A percentile compares a stretch with the other conserved stretches of the same genome.
phyloP scores from a whole-genome alignment of 2,888 invertebrate genomes.

The Epirrita christyi region DNA sequence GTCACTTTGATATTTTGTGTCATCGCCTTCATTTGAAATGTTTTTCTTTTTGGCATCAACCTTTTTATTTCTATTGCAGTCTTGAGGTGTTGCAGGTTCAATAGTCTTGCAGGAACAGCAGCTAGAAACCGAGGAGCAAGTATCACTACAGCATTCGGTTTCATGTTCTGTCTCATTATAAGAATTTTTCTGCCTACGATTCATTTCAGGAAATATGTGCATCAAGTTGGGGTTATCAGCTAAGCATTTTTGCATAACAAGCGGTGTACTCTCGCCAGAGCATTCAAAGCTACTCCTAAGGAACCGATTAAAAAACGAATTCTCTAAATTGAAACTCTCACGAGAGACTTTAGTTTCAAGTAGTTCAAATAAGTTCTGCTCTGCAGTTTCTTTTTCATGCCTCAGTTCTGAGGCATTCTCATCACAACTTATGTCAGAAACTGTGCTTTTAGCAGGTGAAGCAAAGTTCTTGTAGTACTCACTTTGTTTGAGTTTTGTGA shows the following conservation, averaged over 20 bases:
- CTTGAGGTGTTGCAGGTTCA: slow-evolving; percentile 46
- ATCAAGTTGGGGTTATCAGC: slow-evolving; percentile 65
- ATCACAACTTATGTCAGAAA: slow-evolving; percentile 69
- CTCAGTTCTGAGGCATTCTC: slow-evolving; percentile 56
- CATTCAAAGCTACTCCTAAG: slow-evolving; percentile 67
- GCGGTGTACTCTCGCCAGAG: slow-evolving; percentile 75
- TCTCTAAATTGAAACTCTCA: slow-evolving; percentile 89
- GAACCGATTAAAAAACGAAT: slow-evolving; percentile 85
- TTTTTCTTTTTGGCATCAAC: slow-evolving; percentile 43
- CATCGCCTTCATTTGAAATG: slow-evolving; percentile 50
- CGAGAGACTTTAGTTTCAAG: slow-evolving; percentile 89
- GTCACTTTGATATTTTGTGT: slow-evolving; percentile 56
- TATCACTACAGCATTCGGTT: slow-evolving; percentile 66
- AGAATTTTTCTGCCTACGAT: slow-evolving; percentile 46
- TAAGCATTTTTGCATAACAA: slow-evolving; percentile 71
- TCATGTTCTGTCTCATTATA: slow-evolving; percentile 55
- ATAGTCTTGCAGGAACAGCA: slow-evolving; percentile 74
- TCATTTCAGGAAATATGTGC: slow-evolving; percentile 62
- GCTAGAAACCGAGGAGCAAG: slow-evolving; percentile 63
- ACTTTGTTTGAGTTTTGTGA: slow-evolving; percentile 74
- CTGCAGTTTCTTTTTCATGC: slow-evolving; percentile 82
- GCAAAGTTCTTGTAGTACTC: slow-evolving; percentile 75
- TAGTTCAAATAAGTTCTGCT: slow-evolving; percentile 90
- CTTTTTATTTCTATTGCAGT: slow-evolving; percentile 36
- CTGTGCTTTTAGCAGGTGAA: slow-evolving; percentile 70